Evolutionary conservation across 2,113 vertebrate species (phyloP).

Genomic region (Apodemus speciosus): DNA sequence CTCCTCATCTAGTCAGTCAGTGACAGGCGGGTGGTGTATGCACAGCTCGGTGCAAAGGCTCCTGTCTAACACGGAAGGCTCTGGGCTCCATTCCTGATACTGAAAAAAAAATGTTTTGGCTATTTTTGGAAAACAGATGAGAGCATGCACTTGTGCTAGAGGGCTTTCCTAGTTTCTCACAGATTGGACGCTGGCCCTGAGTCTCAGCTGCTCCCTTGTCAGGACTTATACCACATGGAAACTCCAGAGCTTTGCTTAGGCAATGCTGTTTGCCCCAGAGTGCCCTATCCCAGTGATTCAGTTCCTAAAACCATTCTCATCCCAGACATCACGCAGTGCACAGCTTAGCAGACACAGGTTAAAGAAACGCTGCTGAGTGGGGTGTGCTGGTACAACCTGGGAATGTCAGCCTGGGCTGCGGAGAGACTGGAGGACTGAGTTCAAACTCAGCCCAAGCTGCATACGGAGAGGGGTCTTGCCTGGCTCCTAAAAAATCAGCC

Average conservation of each 20-base stretch:
- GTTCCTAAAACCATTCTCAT: not conserved
- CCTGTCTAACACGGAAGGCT: not conserved
- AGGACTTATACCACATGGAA: not conserved
- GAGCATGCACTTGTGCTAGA: not conserved
- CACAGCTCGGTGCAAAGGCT: not conserved
- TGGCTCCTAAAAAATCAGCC: not conserved
- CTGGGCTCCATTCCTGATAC: not conserved
- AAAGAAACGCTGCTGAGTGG: not conserved
- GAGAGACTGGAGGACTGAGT: not conserved
- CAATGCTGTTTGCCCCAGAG: not conserved
- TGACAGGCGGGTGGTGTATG: not conserved
- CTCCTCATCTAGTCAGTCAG: not conserved
- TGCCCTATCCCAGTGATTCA: not conserved
- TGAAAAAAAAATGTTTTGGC: not conserved
- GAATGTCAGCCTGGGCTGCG: too few species aligned
- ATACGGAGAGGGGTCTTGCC: not conserved
- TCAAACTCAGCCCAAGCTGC: not conserved
- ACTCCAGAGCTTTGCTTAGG: not conserved
- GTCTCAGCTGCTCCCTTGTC: not conserved
- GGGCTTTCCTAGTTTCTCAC: not conserved
- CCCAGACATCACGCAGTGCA: not conserved
- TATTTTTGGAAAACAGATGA: not conserved
- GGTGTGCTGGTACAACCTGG: too few species aligned
- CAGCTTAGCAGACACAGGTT: not conserved
- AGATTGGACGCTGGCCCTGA: not conserved